Evolutionary conservation across 2,797 vertebrate species (phyloP), one percentile per base, ranked within the genome.

Genomic region (Hemitrygon akajei): DNA sequence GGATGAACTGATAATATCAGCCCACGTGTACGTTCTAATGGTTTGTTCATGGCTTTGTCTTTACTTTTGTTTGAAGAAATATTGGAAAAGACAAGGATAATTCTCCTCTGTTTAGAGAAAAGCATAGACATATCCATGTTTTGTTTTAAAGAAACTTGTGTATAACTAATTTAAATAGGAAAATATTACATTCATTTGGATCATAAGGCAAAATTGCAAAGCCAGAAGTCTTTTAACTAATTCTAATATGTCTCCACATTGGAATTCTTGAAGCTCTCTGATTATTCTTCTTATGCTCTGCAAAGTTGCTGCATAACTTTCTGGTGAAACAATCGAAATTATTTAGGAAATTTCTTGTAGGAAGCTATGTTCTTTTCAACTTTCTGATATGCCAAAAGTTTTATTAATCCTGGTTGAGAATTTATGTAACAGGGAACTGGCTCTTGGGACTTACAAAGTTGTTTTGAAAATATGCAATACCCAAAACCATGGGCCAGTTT

Each of bases 271-370:
- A 79, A 37, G 77, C n/a, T 5, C 2, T 79, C 77, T 79, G n/a
- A 79, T 79, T 79, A 79, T 79, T 34, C 77, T 37, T 79, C n/a
- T 37, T 79, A 79, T 14, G n/a, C 37, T 79, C 77, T 79, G 3
- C 77, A 79, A n/a, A 16, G 0, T 79, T 79, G 77, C 77, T 37
- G 77, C 77, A 79, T 79, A 79, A 37, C 77, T 79, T 79, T 79
- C 77, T 79, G n/a, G 34, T 37, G 77, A n/a, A 34, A 79, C 77
- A 79, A 34, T 79, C 37, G n/a, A 37, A n/a, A 79, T 79, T 79
- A 79, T 79, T 79, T 79, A 79, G 77, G 77, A 79, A 79, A n/a
- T 79, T 79, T 37, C 77, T 37, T 79, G 77, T n/a, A 79, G 34
- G 77, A 79, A 79, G 77, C n/a, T 34, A 37, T 79, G 77, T 79